phyloP scores from a whole-genome alignment of 2,797 vertebrate genomes.

The Coilia nasus region DNA sequence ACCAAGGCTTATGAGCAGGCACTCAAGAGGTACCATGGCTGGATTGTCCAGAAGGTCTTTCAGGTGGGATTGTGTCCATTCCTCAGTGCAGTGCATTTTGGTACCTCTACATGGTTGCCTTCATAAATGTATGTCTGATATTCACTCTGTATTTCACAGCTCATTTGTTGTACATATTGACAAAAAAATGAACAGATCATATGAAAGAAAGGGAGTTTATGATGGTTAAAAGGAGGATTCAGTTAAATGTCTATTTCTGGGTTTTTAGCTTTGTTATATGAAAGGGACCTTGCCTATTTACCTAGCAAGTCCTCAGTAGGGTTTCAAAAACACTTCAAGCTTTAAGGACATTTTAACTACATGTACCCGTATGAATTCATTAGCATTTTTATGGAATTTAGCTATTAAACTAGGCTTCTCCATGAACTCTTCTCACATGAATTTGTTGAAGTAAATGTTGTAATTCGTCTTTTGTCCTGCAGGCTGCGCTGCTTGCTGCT shows the following conservation, averaged over 20 bases:
- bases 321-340: neutral
- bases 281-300: too few species aligned
- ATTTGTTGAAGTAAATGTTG: neutral
- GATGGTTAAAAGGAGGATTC: too few species aligned
- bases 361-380: neutral
- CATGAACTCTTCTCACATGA: neutral
- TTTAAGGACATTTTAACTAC: neutral
- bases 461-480: slow-evolving; percentile 29
- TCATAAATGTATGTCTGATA: neutral
- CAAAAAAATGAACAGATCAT: too few species aligned
- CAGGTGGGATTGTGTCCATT: slow-evolving; percentile 69
- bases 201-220: too few species aligned
- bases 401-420: neutral
- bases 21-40: slow-evolving; percentile 91
- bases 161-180: neutral
- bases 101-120: neutral
- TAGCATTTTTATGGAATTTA: neutral
- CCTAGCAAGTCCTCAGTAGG: too few species aligned
- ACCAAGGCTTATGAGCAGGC: slow-evolving; percentile 93
- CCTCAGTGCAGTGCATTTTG: too few species aligned
- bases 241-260: too few species aligned
- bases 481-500: slow-evolving; percentile 86
- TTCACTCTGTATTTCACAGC: neutral
- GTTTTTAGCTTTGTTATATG: too few species aligned
- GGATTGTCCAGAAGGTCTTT: slow-evolving; percentile 92